Conservation (phyloP, 2,888 invertebrate genomes). For the Noctua janthina region DNA sequence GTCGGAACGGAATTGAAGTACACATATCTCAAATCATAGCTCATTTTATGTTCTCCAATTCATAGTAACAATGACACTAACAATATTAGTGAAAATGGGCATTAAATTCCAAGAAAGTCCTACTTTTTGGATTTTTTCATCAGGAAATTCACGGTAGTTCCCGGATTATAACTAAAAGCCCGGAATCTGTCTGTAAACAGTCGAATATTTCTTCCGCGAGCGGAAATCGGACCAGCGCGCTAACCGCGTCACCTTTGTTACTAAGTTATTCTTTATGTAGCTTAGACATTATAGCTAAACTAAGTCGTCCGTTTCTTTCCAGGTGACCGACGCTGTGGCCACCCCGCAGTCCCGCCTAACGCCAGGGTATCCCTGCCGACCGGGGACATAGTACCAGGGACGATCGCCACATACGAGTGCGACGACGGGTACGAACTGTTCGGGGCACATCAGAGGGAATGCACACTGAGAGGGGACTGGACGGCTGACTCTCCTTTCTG, state of each 20-base stretch:
- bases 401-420: constrained; percentile 94
- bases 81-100: neutral
- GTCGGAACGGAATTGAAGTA: neutral
- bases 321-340: constrained; percentile 92
- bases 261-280: neutral
- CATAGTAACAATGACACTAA: neutral
- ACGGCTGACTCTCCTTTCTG: constrained; percentile 95
- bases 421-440: constrained; percentile 97
- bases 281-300: neutral
- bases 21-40: neutral
- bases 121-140: too few species aligned
- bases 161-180: neutral
- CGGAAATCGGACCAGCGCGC: neutral
- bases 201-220: neutral
- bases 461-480: constrained; percentile 94
- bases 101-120: neutral
- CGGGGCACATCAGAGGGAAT: constrained; percentile 93
- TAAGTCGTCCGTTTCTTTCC: constrained; percentile 44
- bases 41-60: neutral
- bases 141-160: neutral
- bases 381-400: constrained; percentile 89
- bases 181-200: neutral
- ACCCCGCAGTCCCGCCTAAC: constrained; percentile 96
- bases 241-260: neutral
- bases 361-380: constrained; percentile 92